Evolutionary conservation across 2,888 invertebrate species (phyloP), one percentile per base, ranked within the genome.

Genomic region (Scaptomyza tumidula): DNA sequence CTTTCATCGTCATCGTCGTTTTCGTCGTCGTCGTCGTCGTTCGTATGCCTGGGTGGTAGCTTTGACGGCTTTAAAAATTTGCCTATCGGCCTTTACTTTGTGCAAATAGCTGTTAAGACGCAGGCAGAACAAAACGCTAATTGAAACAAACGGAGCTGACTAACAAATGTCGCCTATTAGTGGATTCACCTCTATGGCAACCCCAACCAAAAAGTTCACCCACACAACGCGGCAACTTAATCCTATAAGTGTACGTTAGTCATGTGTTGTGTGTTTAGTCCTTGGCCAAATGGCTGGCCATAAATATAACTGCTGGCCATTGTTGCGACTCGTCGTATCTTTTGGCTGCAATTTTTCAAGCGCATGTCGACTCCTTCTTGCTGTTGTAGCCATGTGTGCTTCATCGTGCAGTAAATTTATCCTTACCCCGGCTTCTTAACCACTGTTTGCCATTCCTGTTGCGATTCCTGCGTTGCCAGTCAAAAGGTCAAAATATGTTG

Each of bases 171-270:
- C 70, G 69, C 27, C 58, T 62, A 62, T 62, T 58, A 46, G 55
- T n/a, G 41, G 31, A 44, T 57, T 70, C 71, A 78, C 71, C 63
- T 68, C 63, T 44, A 62, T 53, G 27, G 48, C 52, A 62, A 44
- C 39, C 44, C 33, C 10, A 10, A 31, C 14, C 19, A 14, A 37
- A 49, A 11, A 6, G 13, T 13, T 10, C 31, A 11, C 14, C 16
- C 49, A 10, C 33, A 33, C 3, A 50, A 44, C 41, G 52, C 27
- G 35, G 45, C 74, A 64, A 78, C 78, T 74, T 89, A 89, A 89
- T 89, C 89, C 74, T 75, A 65, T 90, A 85, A 85, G 86, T 90
- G 90, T 80, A 78, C 83, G 75, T 80, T 75, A 80, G 88, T 84
- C 88, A 87, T 88, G 83, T 78, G 73, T 60, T 63, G 71, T 63